phyloP scores from a whole-genome alignment of 2,113 vertebrate genomes.

The Calidris pugnax region DNA sequence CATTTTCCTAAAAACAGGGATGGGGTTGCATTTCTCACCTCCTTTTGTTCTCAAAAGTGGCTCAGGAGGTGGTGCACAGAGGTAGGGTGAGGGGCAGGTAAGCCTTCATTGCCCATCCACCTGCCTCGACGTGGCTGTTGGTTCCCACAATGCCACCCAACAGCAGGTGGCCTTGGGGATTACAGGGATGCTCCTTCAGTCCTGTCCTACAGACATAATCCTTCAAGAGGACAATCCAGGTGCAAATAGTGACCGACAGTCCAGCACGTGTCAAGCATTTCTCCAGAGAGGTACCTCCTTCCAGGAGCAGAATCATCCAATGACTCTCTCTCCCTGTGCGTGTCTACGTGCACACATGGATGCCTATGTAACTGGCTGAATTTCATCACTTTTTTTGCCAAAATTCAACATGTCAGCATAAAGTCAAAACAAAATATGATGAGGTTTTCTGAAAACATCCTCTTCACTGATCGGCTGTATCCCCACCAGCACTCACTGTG shows the following conservation, averaged over 20 bases:
- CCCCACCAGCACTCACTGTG: neutral
- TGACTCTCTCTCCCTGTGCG: fast-evolving
- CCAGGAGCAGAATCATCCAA: neutral
- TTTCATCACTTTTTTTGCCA: neutral
- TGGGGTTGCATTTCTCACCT: neutral
- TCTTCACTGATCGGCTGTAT: neutral
- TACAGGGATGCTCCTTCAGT: neutral
- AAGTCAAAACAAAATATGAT: constrained; percentile 42
- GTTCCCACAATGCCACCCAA: neutral
- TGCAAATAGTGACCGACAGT: neutral
- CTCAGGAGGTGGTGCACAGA: neutral
- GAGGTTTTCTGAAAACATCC: constrained; percentile 47
- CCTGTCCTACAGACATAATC: neutral
- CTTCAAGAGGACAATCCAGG: neutral
- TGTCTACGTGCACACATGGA: neutral
- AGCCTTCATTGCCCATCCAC: neutral
- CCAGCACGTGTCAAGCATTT: neutral
- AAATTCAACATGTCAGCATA: constrained; percentile 22
- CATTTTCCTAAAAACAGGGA: neutral
- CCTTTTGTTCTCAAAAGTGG: neutral
- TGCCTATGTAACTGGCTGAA: neutral
- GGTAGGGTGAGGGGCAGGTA: neutral
- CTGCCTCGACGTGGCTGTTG: fast-evolving
- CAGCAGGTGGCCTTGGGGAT: neutral
- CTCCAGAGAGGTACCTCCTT: neutral